Evolutionary conservation across 2,113 vertebrate genomes (phyloP).

Genomic region (Macrotis lagotis): DNA sequence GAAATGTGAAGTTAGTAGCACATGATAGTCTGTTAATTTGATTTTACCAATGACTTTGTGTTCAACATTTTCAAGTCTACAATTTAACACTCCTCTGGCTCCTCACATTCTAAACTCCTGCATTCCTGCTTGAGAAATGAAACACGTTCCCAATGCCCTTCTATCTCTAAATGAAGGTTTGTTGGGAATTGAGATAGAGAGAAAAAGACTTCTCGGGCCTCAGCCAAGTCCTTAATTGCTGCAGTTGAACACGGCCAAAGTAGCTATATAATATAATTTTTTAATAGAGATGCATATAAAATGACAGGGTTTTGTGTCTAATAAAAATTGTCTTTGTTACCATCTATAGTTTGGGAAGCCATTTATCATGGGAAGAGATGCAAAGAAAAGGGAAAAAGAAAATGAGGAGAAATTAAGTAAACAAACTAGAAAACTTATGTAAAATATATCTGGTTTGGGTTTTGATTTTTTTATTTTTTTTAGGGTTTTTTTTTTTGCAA

Average conservation of each 20-base stretch:
- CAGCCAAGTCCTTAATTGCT: not conserved
- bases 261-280: slow-evolving; percentile 5
- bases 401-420: not conserved
- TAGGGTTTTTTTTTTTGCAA: no score
- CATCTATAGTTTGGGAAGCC: not conserved
- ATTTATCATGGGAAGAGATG: not conserved
- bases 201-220: not conserved
- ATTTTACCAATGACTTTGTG: slow-evolving; percentile 10
- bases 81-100: not conserved
- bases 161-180: slow-evolving; percentile 22
- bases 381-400: not conserved
- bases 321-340: not conserved
- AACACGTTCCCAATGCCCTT: not conserved
- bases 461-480: no score
- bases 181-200: slow-evolving; percentile 24
- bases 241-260: not conserved
- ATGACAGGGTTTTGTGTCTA: not conserved
- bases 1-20: not conserved
- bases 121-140: slow-evolving; percentile 7
- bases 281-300: slow-evolving; percentile 4
- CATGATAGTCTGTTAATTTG: not conserved
- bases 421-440: not conserved
- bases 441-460: not conserved
- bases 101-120: not conserved
- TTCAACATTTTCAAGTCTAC: not conserved